A percentile compares a stretch with the other conserved stretches of the same genome.
Conservation (phyloP, 2,888 invertebrate species). For the Palloptera scutellata region DNA sequence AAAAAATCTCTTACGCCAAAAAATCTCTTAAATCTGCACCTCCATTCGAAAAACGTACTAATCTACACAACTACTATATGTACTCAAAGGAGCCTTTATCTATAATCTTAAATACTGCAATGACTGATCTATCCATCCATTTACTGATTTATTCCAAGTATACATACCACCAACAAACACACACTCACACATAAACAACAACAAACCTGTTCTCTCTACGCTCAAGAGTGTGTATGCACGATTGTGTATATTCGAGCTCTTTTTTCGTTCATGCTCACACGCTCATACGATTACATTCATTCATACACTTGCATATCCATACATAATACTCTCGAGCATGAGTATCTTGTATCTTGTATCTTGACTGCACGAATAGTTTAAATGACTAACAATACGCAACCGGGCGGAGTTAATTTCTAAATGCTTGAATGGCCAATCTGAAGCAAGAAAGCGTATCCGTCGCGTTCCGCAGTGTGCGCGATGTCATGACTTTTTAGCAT, state of each 20-base stretch:
- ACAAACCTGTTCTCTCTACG: background rate
- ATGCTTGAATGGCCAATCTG: slow-evolving; percentile 65
- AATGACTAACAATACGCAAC: slow-evolving; percentile 57
- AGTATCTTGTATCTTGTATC: slow-evolving; percentile 19
- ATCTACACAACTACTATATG: no score
- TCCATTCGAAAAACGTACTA: no score
- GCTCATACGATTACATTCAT: background rate
- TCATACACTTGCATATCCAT: slow-evolving; percentile 1
- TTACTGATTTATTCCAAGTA: background rate
- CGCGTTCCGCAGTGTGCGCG: slow-evolving; percentile 57
- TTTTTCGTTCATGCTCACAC: slow-evolving; percentile 11
- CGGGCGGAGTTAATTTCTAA: slow-evolving; percentile 63
- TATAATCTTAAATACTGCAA: no score
- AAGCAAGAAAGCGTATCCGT: slow-evolving; percentile 63
- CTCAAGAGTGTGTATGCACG: background rate
- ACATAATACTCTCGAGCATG: slow-evolving; percentile 4
- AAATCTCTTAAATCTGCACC: no score
- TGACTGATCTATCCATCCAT: background rate
- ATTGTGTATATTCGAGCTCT: background rate
- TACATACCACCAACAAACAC: background rate
- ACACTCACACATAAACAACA: background rate
- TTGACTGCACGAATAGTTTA: slow-evolving; percentile 46
- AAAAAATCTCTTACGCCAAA: no score
- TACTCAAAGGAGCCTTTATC: no score
- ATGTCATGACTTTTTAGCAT: slow-evolving; percentile 53